Base-by-base conservation (phyloP, 2,888 invertebrate genomes). In the Siphlonurus alternatus region DNA sequence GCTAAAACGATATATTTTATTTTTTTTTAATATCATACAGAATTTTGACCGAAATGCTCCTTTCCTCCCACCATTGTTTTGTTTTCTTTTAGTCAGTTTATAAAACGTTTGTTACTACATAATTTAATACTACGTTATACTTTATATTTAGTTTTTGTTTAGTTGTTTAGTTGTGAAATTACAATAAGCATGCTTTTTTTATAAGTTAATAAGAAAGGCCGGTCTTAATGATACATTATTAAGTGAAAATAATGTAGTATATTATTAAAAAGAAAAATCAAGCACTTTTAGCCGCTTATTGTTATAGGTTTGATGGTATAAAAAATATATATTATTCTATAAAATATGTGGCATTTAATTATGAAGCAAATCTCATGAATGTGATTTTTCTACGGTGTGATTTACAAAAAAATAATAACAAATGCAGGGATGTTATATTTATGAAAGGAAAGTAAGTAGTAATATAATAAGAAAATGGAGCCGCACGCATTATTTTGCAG, bases 381-480 rank as follows among this genome's bases (percentile, higher is more conserved):
- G 38, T 38, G 15, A 10, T 10, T 38, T 38, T 38, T 38, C 38
- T 38, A 38, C 38, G 38, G 38, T 38, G 38, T 38, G 38, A 38
- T 38, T 5, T 10, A 38, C 5, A 38, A 38, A 10, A 38, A 38
- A 38, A n/a, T n/a, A n/a, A 66, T 38, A 63, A 63, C 53, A 65
- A 65, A 67, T 67, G 66, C 67, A 66, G 59, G 65, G 66, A 59
- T 38, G 5, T 38, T 38, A 15, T 38, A 10, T 15, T 38, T 5
- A 38, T n/a, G 54, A 24, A 66, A 62, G 62, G 25, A 65, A 59
- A 61, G 65, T 64, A 66, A 64, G 63, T 63, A 65, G 65, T 66
- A 66, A 64, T 64, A 60, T 53, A 54, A 24, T 51, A 18, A 63
- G 20, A 38, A 38, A 38, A 38, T 38, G 38, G 38, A 38, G 38